Conservation (phyloP, 2,797 vertebrate species). For the Buphagus erythrorhynchus region DNA sequence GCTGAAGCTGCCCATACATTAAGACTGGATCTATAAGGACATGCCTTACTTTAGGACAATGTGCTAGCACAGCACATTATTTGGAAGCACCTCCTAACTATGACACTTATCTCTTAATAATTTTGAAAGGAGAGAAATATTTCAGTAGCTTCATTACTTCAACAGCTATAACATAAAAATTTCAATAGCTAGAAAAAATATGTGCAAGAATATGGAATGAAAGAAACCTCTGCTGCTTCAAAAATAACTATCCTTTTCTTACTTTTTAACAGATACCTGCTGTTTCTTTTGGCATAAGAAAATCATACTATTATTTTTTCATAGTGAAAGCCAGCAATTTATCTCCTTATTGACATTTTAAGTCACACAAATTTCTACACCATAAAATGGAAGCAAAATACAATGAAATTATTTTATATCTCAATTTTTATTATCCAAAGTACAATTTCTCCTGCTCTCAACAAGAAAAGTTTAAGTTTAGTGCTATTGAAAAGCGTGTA, state of each 20-base stretch:
- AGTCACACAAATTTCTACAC: not conserved
- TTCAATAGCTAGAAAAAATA: not conserved
- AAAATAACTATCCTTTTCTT: not conserved
- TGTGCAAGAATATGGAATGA: not conserved
- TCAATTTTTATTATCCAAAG: not conserved
- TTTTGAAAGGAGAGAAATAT: not conserved
- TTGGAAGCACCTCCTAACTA: not conserved
- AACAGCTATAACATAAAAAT: not conserved
- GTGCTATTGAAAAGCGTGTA: not conserved
- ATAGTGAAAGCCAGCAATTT: not conserved
- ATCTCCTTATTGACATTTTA: not conserved
- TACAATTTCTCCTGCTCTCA: not conserved
- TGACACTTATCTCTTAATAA: not conserved
- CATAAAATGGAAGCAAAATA: constrained; percentile 7
- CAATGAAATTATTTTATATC: not conserved
- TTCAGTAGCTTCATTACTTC: not conserved
- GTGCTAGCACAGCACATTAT: not conserved
- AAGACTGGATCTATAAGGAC: not conserved
- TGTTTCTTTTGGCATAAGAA: not conserved
- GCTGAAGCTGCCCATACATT: not conserved
- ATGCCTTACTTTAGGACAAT: not conserved
- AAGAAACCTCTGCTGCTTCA: not conserved
- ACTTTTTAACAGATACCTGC: not conserved
- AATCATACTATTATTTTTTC: constrained; percentile 7
- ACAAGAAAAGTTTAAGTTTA: constrained; percentile 36